Conservation (phyloP, 1,140 invertebrate genomes). For the Tribolium madens region DNA sequence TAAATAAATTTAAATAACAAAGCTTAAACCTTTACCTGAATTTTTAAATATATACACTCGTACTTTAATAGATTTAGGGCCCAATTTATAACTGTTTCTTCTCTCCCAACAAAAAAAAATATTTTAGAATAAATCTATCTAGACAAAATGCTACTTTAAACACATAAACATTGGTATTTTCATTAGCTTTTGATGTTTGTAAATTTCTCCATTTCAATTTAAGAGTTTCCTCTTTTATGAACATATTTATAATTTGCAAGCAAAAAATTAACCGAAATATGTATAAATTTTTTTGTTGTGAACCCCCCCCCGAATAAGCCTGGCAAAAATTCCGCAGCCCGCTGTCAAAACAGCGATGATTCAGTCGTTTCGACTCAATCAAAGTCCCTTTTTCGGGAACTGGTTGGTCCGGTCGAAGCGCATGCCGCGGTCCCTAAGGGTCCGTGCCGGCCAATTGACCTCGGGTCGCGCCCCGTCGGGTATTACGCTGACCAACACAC, state of each 20-base stretch:
- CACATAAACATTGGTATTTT: no score
- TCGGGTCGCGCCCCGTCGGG: slow-evolving; percentile 61
- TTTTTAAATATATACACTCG: not conserved
- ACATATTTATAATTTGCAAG: no score
- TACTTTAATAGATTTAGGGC: no score
- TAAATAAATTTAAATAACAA: not conserved
- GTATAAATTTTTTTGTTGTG: not conserved
- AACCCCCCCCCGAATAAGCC: no score
- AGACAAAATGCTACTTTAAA: no score
- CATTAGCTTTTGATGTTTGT: no score
- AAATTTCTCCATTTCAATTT: no score
- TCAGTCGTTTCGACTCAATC: slow-evolving; percentile 51
- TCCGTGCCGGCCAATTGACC: slow-evolving; percentile 63
- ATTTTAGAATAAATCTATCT: no score
- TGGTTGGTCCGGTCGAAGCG: slow-evolving; percentile 1
- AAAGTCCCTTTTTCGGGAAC: slow-evolving; percentile 18
- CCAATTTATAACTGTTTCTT: not conserved
- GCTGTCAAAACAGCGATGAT: slow-evolving; percentile 44
- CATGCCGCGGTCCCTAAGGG: slow-evolving; percentile 39
- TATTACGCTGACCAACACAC: slow-evolving; percentile 64
- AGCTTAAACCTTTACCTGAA: not conserved
- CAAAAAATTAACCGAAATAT: no score
- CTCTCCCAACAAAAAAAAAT: no score
- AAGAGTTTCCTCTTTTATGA: no score
- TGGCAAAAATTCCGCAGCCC: not conserved